Evolutionary conservation across 1,140 invertebrate species (phyloP).

Genomic region (Pogonomyrmex barbatus): DNA sequence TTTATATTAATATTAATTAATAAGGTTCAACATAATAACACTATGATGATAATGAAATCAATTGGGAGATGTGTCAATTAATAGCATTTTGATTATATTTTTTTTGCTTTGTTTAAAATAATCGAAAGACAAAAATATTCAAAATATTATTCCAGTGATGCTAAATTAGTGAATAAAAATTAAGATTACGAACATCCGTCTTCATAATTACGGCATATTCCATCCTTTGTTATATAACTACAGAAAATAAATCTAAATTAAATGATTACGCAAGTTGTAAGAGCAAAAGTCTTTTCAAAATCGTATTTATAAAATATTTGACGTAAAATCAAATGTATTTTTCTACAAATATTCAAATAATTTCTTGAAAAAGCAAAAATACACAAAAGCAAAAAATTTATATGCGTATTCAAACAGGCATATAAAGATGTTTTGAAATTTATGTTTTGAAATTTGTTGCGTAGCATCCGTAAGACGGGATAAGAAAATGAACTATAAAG

Average conservation of each 20-base stretch:
- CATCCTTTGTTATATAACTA: not conserved
- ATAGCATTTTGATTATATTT: not conserved
- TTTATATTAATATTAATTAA: conserved; percentile 9
- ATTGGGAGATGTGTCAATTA: not conserved
- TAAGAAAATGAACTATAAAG: conserved; percentile 23
- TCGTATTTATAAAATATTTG: not conserved
- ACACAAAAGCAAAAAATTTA: not conserved
- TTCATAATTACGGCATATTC: not conserved
- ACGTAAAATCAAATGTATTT: not conserved
- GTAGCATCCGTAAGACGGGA: conserved; percentile 1
- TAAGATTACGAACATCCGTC: not conserved
- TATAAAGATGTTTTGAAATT: not conserved
- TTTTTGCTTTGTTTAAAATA: not conserved
- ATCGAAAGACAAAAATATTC: not conserved
- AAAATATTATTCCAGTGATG: not conserved
- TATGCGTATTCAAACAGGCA: not conserved
- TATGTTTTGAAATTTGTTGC: not conserved
- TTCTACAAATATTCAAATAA: not conserved
- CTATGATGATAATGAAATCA: not conserved
- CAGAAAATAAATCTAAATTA: not conserved
- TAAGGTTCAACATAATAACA: not conserved
- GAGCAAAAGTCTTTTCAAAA: not conserved
- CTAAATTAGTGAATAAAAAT: not conserved
- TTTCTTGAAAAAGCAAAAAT: not conserved
- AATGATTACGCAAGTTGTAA: not conserved